Percentiles rank a stretch among this genome's conserved stretches.
Conservation (phyloP, 2,113 vertebrate genomes). For the Clarias magur region DNA sequence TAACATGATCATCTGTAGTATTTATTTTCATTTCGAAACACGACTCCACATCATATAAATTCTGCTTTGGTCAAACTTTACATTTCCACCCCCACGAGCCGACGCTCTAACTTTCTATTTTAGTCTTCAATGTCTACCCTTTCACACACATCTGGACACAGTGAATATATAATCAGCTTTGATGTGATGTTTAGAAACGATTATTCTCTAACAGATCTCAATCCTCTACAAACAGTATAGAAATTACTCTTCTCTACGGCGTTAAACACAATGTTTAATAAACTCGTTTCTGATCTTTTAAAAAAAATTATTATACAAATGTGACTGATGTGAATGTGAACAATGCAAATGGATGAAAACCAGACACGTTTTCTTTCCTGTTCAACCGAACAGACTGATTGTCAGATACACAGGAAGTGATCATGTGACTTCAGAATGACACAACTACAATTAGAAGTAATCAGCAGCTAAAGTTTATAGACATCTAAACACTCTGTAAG, state of each 20-base stretch:
- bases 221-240: not conserved
- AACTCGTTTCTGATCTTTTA: not conserved
- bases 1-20: constrained; percentile 6
- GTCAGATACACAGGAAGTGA: not conserved
- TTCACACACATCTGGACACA: constrained; percentile 11
- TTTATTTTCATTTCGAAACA: constrained; percentile 8
- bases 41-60: constrained; percentile 6
- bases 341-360: not conserved
- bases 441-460: not conserved
- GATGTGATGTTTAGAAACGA: not conserved
- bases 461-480: not conserved
- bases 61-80: constrained; percentile 28
- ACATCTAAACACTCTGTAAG: constrained; percentile 13
- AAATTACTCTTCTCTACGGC: not conserved
- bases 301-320: not conserved
- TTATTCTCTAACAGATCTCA: not conserved
- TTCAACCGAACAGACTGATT: constrained; percentile 1
- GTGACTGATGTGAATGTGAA: not conserved
- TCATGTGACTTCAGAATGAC: not conserved
- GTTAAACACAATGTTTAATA: not conserved
- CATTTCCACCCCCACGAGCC: constrained; percentile 5
- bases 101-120: not conserved
- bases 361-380: not conserved
- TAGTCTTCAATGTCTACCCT: not conserved
- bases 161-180: not conserved